Conservation (phyloP, 1,140 invertebrate genomes). For the Meteorus sp. region DNA sequence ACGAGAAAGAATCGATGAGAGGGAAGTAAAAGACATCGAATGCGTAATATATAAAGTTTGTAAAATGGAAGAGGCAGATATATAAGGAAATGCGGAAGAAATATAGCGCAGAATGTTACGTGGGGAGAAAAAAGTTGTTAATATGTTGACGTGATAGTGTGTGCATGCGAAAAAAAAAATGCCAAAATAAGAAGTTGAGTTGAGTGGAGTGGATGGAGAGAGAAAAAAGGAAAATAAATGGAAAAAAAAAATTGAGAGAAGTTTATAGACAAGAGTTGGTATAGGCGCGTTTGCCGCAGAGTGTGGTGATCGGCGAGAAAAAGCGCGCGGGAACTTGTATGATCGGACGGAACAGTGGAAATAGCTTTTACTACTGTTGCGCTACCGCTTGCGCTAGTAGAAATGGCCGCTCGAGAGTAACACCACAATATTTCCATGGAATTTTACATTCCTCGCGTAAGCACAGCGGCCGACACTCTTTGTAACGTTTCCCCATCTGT, state of each 20-base stretch:
- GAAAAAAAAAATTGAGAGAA: no score
- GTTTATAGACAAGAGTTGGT: neutral
- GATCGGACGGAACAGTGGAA: slow-evolving; percentile 32
- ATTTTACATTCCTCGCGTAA: slow-evolving; percentile 31
- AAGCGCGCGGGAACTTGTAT: slow-evolving; percentile 21
- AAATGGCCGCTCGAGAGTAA: slow-evolving; percentile 5
- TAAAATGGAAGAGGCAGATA: slow-evolving; percentile 19
- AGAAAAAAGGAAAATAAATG: no score
- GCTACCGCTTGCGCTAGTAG: slow-evolving; percentile 25
- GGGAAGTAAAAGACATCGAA: slow-evolving; percentile 16
- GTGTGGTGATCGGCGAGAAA: neutral
- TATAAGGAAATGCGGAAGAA: slow-evolving; percentile 21
- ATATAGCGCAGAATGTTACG: slow-evolving; percentile 30
- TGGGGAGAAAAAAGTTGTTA: slow-evolving; percentile 25
- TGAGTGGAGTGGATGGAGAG: slow-evolving; percentile 29
- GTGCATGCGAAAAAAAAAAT: neutral
- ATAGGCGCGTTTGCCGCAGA: neutral
- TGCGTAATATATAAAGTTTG: slow-evolving; percentile 24
- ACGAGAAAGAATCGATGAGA: neutral
- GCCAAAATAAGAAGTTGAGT: slow-evolving; percentile 25
- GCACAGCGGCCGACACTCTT: slow-evolving; percentile 25
- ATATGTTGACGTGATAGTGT: neutral
- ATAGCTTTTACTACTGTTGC: slow-evolving; percentile 42
- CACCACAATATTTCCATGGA: slow-evolving; percentile 10
- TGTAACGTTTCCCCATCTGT: slow-evolving; percentile 42